phyloP scores from a whole-genome alignment of 2,888 invertebrate species.

The Toxonevra muliebris region DNA sequence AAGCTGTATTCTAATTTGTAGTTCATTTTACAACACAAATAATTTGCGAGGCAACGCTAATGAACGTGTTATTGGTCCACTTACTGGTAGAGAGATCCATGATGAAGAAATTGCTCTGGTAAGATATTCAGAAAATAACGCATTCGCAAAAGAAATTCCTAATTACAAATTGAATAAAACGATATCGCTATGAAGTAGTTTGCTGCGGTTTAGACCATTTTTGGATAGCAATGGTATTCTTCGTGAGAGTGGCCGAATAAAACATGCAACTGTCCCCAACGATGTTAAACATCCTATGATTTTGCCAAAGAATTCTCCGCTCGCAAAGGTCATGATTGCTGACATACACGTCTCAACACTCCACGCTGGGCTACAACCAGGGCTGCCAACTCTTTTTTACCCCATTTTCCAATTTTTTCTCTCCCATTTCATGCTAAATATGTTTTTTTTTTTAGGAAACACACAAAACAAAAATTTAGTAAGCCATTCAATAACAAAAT shows the following conservation, averaged over 20 bases:
- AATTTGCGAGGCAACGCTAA: not conserved
- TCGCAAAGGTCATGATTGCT: constrained; percentile 17
- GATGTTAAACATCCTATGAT: constrained; percentile 20
- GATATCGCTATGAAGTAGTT: constrained; percentile 17
- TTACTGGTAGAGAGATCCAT: constrained; percentile 13
- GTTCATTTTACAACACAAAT: constrained; percentile 14
- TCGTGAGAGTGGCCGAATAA: constrained; percentile 13
- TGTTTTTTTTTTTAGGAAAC: too few relatives aligned
- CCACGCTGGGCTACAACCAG: too few relatives aligned
- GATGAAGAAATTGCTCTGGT: constrained; percentile 14
- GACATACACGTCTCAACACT: too few relatives aligned
- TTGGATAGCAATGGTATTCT: constrained; percentile 17
- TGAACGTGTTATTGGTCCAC: not conserved
- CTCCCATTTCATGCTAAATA: too few relatives aligned
- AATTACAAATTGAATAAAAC: constrained; percentile 13
- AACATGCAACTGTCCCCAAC: constrained; percentile 4
- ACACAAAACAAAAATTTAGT: too few relatives aligned
- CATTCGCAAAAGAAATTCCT: constrained; percentile 25
- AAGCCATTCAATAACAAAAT: too few relatives aligned
- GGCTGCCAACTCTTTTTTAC: too few relatives aligned
- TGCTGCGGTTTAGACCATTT: constrained; percentile 16
- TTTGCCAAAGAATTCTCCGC: constrained; percentile 16
- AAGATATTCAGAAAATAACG: too few relatives aligned
- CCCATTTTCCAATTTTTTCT: too few relatives aligned
- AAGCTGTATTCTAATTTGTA: constrained; percentile 21